phyloP scores from a whole-genome alignment of 2,888 invertebrate genomes.

The Lycocerus yunnanus region DNA sequence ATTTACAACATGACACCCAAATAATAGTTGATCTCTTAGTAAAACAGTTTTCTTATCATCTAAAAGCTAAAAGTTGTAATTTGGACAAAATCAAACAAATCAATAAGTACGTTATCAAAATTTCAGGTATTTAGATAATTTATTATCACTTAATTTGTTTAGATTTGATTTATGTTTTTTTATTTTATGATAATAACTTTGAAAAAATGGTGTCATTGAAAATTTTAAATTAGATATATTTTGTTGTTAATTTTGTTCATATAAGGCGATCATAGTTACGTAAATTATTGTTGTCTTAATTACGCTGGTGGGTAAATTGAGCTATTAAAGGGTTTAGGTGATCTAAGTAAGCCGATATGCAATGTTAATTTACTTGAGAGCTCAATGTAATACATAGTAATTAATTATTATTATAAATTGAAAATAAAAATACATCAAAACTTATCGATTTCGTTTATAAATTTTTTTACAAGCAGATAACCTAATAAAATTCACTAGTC shows the following conservation, averaged over 20 bases:
- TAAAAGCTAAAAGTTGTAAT: background rate
- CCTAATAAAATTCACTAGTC: background rate
- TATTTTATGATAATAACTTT: too few relatives aligned
- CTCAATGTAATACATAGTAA: background rate
- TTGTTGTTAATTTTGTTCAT: too few relatives aligned
- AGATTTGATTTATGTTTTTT: background rate
- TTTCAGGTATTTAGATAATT: background rate
- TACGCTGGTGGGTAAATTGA: constrained; percentile 13
- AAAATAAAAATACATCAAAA: background rate
- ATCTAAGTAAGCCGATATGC: constrained; percentile 13
- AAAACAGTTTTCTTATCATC: too few relatives aligned
- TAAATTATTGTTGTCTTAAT: constrained; percentile 6
- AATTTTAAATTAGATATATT: too few relatives aligned
- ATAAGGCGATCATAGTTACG: background rate
- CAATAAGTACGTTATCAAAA: constrained; percentile 4
- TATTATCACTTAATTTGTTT: background rate
- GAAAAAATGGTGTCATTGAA: too few relatives aligned
- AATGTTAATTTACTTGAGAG: constrained; percentile 8
- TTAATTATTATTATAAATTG: background rate
- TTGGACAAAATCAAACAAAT: background rate
- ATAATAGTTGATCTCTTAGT: too few relatives aligned
- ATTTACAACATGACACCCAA: too few relatives aligned
- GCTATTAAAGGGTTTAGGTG: constrained; percentile 7
- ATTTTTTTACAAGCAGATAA: background rate
- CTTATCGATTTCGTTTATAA: background rate